These are phyloP conservation scores for Brachionus koreanus DNA, from an alignment of 1,140 invertebrate species.

Conservation along the genomic window DNA sequence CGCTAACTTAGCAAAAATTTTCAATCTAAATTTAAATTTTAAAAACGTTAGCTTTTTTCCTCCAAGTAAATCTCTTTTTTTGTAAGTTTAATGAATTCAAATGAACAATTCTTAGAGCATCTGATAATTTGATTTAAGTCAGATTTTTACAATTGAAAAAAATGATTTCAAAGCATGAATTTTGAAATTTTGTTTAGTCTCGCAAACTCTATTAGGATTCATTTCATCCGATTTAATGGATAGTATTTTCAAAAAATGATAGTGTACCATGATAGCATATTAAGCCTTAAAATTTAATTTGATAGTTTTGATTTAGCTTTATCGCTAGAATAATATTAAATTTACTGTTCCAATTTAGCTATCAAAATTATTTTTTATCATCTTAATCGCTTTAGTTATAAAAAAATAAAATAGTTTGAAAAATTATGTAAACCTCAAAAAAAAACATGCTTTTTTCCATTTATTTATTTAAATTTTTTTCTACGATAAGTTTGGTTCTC, in stretches of 20 bases:
- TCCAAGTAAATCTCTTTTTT: neutral
- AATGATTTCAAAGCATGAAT: neutral
- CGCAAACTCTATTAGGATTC: neutral
- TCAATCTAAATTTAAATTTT: neutral
- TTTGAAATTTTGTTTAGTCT: neutral
- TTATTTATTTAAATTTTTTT: neutral
- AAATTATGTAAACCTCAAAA: neutral
- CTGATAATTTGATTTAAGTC: neutral
- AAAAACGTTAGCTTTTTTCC: neutral
- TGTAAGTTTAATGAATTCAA: neutral
- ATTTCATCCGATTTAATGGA: neutral
- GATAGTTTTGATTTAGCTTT: constrained; percentile 9
- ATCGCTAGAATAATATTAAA: neutral
- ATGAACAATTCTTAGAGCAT: neutral
- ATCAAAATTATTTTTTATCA: constrained; percentile 20
- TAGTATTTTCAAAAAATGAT: neutral
- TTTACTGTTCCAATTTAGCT: neutral
- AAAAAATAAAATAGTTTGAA: neutral
- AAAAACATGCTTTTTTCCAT: constrained; percentile 25
- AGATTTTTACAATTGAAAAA: neutral
- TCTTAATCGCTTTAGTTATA: neutral
- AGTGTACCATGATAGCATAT: neutral
- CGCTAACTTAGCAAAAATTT: neutral
- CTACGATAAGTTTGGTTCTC: neutral
- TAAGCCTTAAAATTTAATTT: neutral